Evolutionary conservation across 1,140 invertebrate species (phyloP).

Genomic region (Orchesella cincta): DNA sequence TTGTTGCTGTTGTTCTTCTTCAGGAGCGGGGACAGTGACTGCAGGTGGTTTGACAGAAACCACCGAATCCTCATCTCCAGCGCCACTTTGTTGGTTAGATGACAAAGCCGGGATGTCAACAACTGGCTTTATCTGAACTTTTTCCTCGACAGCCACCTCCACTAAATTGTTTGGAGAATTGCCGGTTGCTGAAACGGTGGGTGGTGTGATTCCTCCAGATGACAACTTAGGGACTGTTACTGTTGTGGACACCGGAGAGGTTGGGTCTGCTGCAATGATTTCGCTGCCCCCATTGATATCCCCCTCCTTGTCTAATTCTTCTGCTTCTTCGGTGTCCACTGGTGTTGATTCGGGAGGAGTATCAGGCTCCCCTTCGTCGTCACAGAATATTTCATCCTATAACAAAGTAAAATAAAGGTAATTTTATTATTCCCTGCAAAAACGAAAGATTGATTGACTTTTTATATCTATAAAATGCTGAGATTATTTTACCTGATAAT

Average conservation of each 20-base stretch:
- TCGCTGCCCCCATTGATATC: conserved; percentile 43
- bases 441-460: not conserved
- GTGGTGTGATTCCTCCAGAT: not conserved
- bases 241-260: conserved; percentile 22
- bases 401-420: conserved; percentile 38
- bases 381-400: conserved; percentile 73
- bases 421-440: not conserved
- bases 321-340: conserved; percentile 49
- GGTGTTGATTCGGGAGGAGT: conserved; percentile 47
- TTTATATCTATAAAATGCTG: not conserved
- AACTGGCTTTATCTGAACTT: not conserved
- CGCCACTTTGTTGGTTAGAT: conserved; percentile 1
- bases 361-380: conserved; percentile 60
- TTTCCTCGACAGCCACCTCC: conserved; percentile 6
- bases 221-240: conserved; percentile 23
- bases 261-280: conserved; percentile 28
- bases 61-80: conserved; percentile 1
- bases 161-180: not conserved
- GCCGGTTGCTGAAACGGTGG: not conserved
- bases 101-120: conserved; percentile 7
- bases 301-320: conserved; percentile 48
- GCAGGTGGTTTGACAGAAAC: not conserved
- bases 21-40: not conserved
- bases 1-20: conserved; percentile 9
- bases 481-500: conserved; percentile 77